A percentile compares a stretch with the other conserved stretches of the same genome.
These are phyloP conservation scores for Gracilinanus agilis DNA, from an alignment of 2,113 vertebrate genomes.

Conservation along the genomic window DNA sequence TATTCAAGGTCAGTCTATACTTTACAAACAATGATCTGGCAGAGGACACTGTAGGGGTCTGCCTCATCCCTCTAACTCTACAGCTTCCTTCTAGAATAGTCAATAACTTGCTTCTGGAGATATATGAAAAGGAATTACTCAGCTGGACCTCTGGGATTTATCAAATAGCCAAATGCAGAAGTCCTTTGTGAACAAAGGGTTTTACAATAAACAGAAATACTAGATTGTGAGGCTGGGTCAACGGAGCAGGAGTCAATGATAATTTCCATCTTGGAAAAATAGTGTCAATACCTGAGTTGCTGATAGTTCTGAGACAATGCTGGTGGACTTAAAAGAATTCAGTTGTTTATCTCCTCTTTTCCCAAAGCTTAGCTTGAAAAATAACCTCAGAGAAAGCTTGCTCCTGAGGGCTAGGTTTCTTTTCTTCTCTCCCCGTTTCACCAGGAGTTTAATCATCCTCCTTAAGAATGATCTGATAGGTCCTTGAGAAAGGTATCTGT, in stretches of 20 bases:
- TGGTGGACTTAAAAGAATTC: not conserved
- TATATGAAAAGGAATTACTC: not conserved
- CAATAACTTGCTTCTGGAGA: not conserved
- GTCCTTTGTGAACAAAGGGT: not conserved
- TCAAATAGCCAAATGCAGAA: not conserved
- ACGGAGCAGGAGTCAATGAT: not conserved
- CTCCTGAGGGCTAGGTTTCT: not conserved
- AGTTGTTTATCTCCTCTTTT: not conserved
- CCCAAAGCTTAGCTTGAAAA: not conserved
- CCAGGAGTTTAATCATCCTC: not conserved
- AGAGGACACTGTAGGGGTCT: not conserved
- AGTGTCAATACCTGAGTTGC: not conserved
- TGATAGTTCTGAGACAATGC: not conserved
- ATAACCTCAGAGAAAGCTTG: not conserved
- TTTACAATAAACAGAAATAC: not conserved
- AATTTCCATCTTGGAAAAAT: not conserved
- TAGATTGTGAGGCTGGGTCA: not conserved
- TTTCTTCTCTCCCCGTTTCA: not conserved
- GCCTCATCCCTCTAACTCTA: not conserved
- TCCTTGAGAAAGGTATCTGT: not conserved
- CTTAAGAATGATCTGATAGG: not conserved
- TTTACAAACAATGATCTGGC: not conserved
- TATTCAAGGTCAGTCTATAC: not conserved
- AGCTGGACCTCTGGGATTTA: not conserved
- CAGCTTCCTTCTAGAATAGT: not conserved